Evolutionary conservation across 1,140 invertebrate genomes (phyloP), one percentile per base, ranked within the genome.

Genomic region (Drosophila ambigua): DNA sequence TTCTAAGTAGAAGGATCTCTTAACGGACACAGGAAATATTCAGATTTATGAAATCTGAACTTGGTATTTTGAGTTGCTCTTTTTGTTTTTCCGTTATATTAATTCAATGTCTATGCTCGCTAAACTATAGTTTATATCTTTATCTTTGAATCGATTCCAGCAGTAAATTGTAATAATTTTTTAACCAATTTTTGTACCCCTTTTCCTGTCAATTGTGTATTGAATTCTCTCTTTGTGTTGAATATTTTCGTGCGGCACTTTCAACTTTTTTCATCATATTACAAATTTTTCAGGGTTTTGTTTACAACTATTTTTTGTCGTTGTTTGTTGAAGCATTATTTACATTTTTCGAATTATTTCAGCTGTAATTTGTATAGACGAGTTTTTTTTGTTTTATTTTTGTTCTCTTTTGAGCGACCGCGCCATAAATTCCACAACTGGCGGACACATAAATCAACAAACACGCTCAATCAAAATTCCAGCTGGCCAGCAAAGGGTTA

Each of bases 341-440:
- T 61, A 41, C 23, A 43, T 54, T 48, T 23, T 1, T 44, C 49
- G 4, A 4, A 31, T 43, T 35, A 23, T 60, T 51, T 20, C 52
- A 23, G 44, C 41, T 63, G 67, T 50, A 45, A 51, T 48, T 61
- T 20, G 5, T 39, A 13, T 13, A 13, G 3, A 20, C 35, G 5
- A 23, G 44, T 23, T 44, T n/a, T 20, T 67, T 16, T n/a, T n/a
- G 16, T 61, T 11, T 45, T 45, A 24, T 39, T 44, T 41, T 57
- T 65, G 24, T 72, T 26, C 44, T 45, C 57, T 72, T 75, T 69
- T 43, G 62, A 81, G 77, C 65, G 59, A 81, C 78, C 78, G 78
- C 78, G 81, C 31, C 62, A 81, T 81, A 81, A 81, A 81, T 81
- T 81, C 78, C 78, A 63, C 72, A 77, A 77, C 72, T 81, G 72